phyloP scores from a whole-genome alignment of 37 sponge, comb jelly and placozoan genomes.

The Corticium candelabrum region DNA sequence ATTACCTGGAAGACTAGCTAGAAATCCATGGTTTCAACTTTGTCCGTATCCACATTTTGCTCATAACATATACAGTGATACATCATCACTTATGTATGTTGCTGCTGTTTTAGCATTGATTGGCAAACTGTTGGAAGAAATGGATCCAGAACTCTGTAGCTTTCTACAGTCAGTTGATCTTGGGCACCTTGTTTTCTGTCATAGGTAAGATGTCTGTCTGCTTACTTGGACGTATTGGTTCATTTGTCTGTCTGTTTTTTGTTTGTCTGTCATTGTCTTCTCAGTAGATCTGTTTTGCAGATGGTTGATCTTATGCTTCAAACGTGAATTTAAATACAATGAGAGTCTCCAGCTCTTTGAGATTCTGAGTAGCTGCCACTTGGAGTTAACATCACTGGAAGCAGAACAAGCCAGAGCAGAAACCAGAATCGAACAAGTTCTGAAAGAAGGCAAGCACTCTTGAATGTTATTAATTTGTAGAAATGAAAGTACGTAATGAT shows the following conservation, averaged over 20 bases:
- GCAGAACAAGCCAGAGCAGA: conserved; percentile 14
- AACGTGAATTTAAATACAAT: conserved; percentile 65
- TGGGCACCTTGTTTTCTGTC: conserved; percentile 70
- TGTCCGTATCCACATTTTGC: no score
- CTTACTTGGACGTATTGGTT: not conserved
- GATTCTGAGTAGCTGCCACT: conserved; percentile 52
- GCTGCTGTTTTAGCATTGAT: not conserved
- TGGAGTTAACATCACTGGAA: conserved; percentile 65
- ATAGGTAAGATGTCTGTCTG: conserved; percentile 35
- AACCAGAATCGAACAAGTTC: not conserved
- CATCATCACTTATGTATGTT: no score
- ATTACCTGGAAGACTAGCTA: no score
- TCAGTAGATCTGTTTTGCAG: no score
- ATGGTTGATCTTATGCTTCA: conserved; percentile 79
- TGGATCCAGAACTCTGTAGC: conserved; percentile 44
- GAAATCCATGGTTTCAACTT: no score
- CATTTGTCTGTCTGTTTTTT: not conserved
- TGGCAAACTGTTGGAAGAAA: conserved; percentile 39
- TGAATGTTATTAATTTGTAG: no score
- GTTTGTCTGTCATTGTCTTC: not conserved
- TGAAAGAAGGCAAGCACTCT: not conserved
- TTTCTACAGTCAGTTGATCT: conserved; percentile 57
- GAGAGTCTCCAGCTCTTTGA: conserved; percentile 80
- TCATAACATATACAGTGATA: no score
- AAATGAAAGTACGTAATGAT: no score